Base-by-base conservation (phyloP, 2,888 invertebrate genomes). In the Epinotia brunnichana region DNA sequence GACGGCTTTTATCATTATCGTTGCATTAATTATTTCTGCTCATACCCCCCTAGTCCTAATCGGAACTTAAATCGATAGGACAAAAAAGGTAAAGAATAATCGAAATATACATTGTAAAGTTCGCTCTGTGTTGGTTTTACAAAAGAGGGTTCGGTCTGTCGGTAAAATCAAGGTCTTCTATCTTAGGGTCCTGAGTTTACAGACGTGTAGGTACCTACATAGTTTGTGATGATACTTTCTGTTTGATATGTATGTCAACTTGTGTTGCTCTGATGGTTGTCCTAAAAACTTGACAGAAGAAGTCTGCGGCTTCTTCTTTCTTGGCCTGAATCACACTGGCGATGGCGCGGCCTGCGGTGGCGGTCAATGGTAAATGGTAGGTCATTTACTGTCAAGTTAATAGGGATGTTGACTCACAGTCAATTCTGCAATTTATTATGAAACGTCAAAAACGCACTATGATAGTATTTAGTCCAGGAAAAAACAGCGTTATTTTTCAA, bases 1-100 rank as follows among this genome's bases (percentile, higher is more conserved):
- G 57, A 57, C 13, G 67, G 29, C 48, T 48, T 57, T 64, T 63
- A 41, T 64, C 57, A 64, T 59, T 24, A 44, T 63, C 54, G 64
- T 39, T 54, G 39, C 39, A 15, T 64, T 64, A 53, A 35, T 35
- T 64, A 54, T 62, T 21, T 41, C 35, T 53, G 19, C 54, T 53
- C n/a, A 64, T 35, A 29, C 29, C 24, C 35, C 17, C n/a, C 2
- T 15, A 35, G 35, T 53, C 10, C 17, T 53, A 53, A 29, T 17
- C 53, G 19, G 11, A 19, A 7, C n/a, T 57, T 57, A 57, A 57
- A 57, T 29, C 29, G 57, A n/a, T n/a, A n/a, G 5, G n/a, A 48
- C 48, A n/a, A 44, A 15, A n/a, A 41, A 3, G 15, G 3, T 44
- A 15, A 15, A 15, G 48, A 7, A 48, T n/a, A 48, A 48, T 44